Evolutionary conservation across 2,888 invertebrate species (phyloP).

Genomic region (Clostera curtula): DNA sequence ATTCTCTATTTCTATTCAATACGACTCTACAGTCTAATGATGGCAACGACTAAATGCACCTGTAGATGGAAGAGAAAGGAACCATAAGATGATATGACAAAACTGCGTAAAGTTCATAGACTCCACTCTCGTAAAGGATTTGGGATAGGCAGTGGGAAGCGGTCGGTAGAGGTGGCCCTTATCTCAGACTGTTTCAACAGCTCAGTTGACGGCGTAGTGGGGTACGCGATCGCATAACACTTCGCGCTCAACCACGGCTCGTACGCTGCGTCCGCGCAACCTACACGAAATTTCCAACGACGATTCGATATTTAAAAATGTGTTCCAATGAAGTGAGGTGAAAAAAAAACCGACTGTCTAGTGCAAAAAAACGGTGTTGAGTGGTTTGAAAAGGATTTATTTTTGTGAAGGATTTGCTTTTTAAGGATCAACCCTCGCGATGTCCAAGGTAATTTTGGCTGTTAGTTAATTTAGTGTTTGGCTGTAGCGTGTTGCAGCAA

Average conservation of each 20-base stretch:
- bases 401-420: slow-evolving; percentile 46
- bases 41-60: too few relatives aligned
- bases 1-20: too few relatives aligned
- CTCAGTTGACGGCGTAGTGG: slow-evolving; percentile 41
- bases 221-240: slow-evolving; percentile 40
- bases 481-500: slow-evolving; percentile 31
- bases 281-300: slow-evolving; percentile 33
- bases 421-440: slow-evolving; percentile 37
- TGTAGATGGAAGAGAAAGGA: too few relatives aligned
- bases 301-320: slow-evolving; percentile 45
- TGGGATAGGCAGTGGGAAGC: slow-evolving; percentile 55
- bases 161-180: slow-evolving; percentile 52
- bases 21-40: too few relatives aligned
- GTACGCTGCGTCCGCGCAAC: slow-evolving; percentile 53
- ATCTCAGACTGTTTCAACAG: slow-evolving; percentile 56
- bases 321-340: slow-evolving; percentile 61
- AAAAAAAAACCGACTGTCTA: slow-evolving; percentile 25
- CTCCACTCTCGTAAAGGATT: slow-evolving; percentile 49
- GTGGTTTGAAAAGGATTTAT: slow-evolving; percentile 35
- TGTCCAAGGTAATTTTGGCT: slow-evolving; percentile 47
- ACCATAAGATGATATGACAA: slow-evolving; percentile 34
- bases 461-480: slow-evolving; percentile 21
- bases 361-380: slow-evolving; percentile 29
- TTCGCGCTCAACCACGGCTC: slow-evolving; percentile 48
- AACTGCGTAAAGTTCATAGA: slow-evolving; percentile 54